Conservation (phyloP, 2,888 invertebrate genomes). For the Drosophila kuntzei region DNA sequence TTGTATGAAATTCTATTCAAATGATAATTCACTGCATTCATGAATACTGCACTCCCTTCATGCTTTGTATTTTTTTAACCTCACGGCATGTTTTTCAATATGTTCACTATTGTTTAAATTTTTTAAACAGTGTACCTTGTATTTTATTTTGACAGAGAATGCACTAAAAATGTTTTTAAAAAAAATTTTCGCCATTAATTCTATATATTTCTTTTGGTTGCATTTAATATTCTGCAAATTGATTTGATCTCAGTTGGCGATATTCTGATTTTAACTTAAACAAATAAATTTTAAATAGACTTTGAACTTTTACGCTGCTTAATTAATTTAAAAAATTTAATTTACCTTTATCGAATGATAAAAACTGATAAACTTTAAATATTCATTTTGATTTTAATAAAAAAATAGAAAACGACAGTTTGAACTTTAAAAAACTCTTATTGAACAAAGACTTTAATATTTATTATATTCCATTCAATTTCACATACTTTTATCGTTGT, state of each 20-base stretch:
- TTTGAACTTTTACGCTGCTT: not conserved
- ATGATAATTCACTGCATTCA: slow-evolving; percentile 32
- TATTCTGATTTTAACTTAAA: not conserved
- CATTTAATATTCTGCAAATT: not conserved
- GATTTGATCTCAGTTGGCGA: not conserved
- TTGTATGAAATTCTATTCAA: slow-evolving; percentile 19
- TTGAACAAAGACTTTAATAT: too few species aligned
- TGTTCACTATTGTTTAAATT: not conserved
- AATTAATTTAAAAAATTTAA: not conserved
- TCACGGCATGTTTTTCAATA: not conserved
- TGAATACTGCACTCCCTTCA: not conserved
- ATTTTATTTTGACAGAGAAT: not conserved
- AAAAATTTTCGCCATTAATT: not conserved
- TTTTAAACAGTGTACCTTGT: not conserved
- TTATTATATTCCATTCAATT: too few species aligned
- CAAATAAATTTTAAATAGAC: not conserved
- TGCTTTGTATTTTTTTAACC: not conserved
- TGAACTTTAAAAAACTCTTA: too few species aligned
- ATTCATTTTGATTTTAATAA: too few species aligned
- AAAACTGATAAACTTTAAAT: too few species aligned
- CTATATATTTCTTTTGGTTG: not conserved
- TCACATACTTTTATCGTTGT: not conserved
- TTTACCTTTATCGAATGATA: not conserved
- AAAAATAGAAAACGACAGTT: too few species aligned
- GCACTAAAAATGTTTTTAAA: not conserved